These are phyloP conservation scores for Erebia ligea DNA, from an alignment of 2,888 invertebrate genomes.

Conservation along the genomic window DNA sequence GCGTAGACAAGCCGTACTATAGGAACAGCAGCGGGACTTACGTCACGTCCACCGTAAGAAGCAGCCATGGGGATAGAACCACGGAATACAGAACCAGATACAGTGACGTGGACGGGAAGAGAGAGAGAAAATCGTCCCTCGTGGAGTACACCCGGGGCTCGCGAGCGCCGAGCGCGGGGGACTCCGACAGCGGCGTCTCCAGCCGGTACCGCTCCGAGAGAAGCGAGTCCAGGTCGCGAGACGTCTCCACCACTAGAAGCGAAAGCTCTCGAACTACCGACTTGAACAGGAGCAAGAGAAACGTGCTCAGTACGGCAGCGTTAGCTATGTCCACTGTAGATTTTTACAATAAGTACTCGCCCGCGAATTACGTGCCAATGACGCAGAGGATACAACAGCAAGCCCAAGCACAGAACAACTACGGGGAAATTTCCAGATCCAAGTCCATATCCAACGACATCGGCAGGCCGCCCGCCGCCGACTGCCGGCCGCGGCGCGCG, in stretches of 20 bases:
- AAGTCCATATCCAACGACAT: constrained; percentile 85
- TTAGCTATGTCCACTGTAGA: constrained; percentile 86
- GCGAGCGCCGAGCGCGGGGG: constrained; percentile 73
- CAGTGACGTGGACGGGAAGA: constrained; percentile 69
- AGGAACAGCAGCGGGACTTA: constrained; percentile 72
- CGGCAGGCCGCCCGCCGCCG: constrained; percentile 73
- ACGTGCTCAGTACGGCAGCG: constrained; percentile 76
- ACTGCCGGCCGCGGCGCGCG: constrained; percentile 62
- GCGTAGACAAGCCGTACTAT: constrained; percentile 82
- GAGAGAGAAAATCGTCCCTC: constrained; percentile 69
- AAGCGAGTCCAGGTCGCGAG: constrained; percentile 80
- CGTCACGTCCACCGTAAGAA: constrained; percentile 62
- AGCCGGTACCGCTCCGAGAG: constrained; percentile 64
- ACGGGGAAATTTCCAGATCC: constrained; percentile 74
- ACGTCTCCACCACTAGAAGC: constrained; percentile 79
- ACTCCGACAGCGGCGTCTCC: constrained; percentile 75
- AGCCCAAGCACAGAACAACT: constrained; percentile 60
- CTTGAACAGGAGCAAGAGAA: constrained; percentile 69
- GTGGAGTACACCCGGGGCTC: constrained; percentile 67
- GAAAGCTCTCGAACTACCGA: constrained; percentile 78
- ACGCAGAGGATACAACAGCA: constrained; percentile 70
- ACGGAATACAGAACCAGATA: constrained; percentile 70
- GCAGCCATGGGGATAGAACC: constrained; percentile 62
- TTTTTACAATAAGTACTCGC: constrained; percentile 89
- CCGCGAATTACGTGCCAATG: constrained; percentile 87